Percentiles rank a stretch among this genome's conserved stretches.
Conservation (phyloP, 1,140 invertebrate genomes). For the Lasaia peninsularis region DNA sequence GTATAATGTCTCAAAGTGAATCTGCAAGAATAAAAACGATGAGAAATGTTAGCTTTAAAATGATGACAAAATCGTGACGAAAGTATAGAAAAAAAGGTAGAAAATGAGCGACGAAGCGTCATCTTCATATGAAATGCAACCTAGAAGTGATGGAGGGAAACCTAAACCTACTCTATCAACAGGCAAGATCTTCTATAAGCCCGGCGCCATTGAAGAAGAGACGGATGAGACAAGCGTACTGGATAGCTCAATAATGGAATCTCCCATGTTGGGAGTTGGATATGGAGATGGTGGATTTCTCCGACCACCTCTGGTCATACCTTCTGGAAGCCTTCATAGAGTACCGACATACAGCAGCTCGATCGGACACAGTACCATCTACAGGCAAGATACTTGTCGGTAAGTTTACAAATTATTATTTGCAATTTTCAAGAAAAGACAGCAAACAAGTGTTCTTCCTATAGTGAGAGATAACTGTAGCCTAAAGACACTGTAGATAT, state of each 20-base stretch:
- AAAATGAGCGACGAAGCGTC: slow-evolving; percentile 39
- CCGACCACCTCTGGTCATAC: slow-evolving; percentile 52
- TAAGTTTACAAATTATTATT: slow-evolving; percentile 25
- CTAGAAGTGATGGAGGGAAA: slow-evolving; percentile 45
- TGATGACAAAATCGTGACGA: slow-evolving; percentile 33
- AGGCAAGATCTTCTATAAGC: slow-evolving; percentile 70
- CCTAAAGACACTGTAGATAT: too few species aligned
- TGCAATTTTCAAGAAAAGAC: too few species aligned
- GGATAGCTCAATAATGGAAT: slow-evolving; percentile 63
- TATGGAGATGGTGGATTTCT: slow-evolving; percentile 49
- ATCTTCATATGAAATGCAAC: slow-evolving; percentile 58
- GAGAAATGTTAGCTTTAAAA: background rate
- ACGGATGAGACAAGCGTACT: slow-evolving; percentile 70
- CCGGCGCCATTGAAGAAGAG: slow-evolving; percentile 70
- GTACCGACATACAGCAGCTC: slow-evolving; percentile 73
- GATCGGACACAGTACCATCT: slow-evolving; percentile 65
- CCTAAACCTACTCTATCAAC: slow-evolving; percentile 39
- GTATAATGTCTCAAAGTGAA: background rate
- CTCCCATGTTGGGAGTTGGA: slow-evolving; percentile 52
- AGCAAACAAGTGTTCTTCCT: too few species aligned
- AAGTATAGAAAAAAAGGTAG: slow-evolving; percentile 22
- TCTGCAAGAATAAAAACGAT: background rate
- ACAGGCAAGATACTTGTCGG: slow-evolving; percentile 71
- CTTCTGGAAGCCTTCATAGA: slow-evolving; percentile 64
- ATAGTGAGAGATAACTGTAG: too few species aligned